Conservation (phyloP, 1,140 invertebrate genomes). For the Bombus ignitus region DNA sequence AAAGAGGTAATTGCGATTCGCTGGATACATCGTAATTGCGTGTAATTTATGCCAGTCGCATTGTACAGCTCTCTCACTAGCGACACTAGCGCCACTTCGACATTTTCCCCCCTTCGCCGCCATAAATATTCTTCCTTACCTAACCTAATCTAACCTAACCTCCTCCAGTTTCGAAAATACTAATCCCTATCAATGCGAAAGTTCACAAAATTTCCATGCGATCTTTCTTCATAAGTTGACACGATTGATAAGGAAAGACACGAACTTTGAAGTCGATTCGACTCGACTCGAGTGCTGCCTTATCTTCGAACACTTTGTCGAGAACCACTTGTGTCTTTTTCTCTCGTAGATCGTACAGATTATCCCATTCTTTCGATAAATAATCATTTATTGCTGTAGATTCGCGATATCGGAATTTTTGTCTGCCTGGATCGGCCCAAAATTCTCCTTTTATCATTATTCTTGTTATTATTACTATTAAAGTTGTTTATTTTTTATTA, state of each 20-base stretch:
- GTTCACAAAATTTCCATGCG: too few species aligned
- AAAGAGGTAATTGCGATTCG: not conserved
- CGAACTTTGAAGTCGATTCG: not conserved
- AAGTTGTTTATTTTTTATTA: too few species aligned
- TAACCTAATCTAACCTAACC: not conserved
- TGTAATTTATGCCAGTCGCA: not conserved
- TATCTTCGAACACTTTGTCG: not conserved
- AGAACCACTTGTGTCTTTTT: not conserved
- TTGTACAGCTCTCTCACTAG: not conserved
- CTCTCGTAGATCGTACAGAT: not conserved
- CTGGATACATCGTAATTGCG: slow-evolving; percentile 7
- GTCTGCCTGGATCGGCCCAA: too few species aligned
- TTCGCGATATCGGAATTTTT: too few species aligned
- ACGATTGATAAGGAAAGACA: not conserved
- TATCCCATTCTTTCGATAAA: not conserved
- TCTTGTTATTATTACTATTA: too few species aligned
- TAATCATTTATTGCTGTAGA: not conserved
- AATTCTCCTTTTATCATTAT: too few species aligned
- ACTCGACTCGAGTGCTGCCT: too few species aligned
- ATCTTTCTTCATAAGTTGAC: not conserved
- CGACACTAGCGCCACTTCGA: too few species aligned
- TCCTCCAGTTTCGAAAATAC: not conserved
- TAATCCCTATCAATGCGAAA: too few species aligned
- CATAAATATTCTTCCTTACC: not conserved
- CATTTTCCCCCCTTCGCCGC: not conserved